Percentiles rank a stretch among this genome's conserved stretches.
Conservation (phyloP, 2,113 vertebrate species). For the Clinocottus analis region DNA sequence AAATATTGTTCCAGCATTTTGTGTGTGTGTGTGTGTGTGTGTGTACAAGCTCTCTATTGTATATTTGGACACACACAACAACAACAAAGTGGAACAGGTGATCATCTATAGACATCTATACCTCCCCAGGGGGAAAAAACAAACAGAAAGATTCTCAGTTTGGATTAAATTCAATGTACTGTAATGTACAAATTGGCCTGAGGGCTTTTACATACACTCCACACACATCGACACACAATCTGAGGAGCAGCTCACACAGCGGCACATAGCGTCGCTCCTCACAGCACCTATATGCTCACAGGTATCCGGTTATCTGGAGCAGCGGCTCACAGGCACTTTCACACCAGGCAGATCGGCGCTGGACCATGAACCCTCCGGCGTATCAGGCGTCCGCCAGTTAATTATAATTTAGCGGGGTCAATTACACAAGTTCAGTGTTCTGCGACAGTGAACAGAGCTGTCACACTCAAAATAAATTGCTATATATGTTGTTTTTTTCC, state of each 20-base stretch:
- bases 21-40: too few relatives aligned
- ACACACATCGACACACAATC: too few relatives aligned
- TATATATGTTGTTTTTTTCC: background rate
- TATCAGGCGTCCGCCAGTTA: constrained; percentile 1
- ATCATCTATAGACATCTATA: background rate
- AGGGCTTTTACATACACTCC: too few relatives aligned
- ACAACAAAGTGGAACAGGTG: background rate
- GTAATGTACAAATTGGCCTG: too few relatives aligned
- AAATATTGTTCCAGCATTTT: too few relatives aligned
- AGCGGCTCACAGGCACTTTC: constrained; percentile 1
- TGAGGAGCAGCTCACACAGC: background rate
- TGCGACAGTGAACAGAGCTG: background rate
- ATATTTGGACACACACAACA: background rate
- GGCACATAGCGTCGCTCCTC: constrained; percentile 24
- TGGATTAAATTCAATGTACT: background rate
- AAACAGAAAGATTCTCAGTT: background rate
- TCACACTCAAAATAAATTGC: background rate
- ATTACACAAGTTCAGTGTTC: constrained; percentile 2
- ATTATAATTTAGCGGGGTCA: constrained; percentile 8
- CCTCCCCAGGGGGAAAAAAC: background rate
- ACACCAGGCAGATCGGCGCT: constrained; percentile 15
- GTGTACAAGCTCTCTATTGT: background rate
- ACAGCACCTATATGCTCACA: constrained; percentile 15
- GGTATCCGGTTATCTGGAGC: constrained; percentile 29
- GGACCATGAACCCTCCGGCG: constrained; percentile 13